Base-by-base conservation (phyloP, 2,888 invertebrate species). In the Ferrisia virgata region DNA sequence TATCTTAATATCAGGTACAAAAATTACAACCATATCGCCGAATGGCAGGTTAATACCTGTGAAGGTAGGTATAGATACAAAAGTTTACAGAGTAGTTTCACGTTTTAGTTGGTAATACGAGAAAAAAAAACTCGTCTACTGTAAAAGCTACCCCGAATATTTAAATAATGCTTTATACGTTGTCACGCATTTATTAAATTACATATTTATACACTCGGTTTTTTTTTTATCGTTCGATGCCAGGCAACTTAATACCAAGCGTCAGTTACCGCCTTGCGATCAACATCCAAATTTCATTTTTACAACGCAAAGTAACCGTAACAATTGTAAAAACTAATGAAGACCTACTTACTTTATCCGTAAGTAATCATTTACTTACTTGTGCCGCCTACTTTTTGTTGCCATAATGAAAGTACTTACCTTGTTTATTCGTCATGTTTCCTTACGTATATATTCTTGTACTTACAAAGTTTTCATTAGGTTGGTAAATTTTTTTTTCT, bases 171-270 rank as follows among this genome's bases (percentile, higher is more conserved):
- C 72, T 72, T 72, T 72, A 72, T 72, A 72, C 72, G 72, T 72
- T 72, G 72, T 72, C 72, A 72, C 72, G 72, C 72, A 72, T 72
- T 72, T 72, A 72, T 72, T 72, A 72, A 72, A 72, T 72, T 72
- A 72, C 72, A 72, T 72, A 72, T 72, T 72, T 72, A 72, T 31
- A 33, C 33, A 33, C 25, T 31, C 31, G 33, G 53, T 53, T 8
- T 28, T 64, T 72, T 72, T 64, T 72, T 72, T 72, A 72, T 72
- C 72, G 72, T 72, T 72, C 72, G 72, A 72, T 72, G 18, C 31
- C 72, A 33, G 33, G 8, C 33, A 72, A 72, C 33, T 72, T 72
- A 72, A 72, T 72, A 33, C 33, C 72, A 33, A 6, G 36, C 5
- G 4, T 6, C 33, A 33, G n/a, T 72, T 72, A 33, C 28, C 33